Conservation (phyloP, 1,140 invertebrate species). For the Drosophila suzukii region DNA sequence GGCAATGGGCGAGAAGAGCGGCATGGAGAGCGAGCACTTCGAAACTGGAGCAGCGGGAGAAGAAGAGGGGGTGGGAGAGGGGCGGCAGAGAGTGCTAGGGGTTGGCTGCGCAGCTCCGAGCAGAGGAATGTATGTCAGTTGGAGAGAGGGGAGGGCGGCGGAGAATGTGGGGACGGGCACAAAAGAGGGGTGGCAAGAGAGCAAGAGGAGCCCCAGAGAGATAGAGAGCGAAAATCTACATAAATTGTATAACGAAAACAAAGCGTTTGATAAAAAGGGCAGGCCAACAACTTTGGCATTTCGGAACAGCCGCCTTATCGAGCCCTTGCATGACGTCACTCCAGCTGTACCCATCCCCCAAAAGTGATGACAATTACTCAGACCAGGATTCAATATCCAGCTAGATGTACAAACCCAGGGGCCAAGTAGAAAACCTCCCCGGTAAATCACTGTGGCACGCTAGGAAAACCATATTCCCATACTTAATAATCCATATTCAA, state of each 20-base stretch:
- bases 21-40: constrained; percentile 46
- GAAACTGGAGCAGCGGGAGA: constrained; percentile 66
- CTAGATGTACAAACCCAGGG: constrained; percentile 23
- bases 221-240: constrained; percentile 58
- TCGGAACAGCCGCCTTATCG: constrained; percentile 54
- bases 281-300: constrained; percentile 48
- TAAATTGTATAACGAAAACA: constrained; percentile 77
- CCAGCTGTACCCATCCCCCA: constrained; percentile 4
- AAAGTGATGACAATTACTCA: constrained; percentile 62
- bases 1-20: constrained; percentile 32
- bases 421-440: constrained; percentile 33
- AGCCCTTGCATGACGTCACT: constrained; percentile 66
- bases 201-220: constrained; percentile 8
- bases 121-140: constrained; percentile 41
- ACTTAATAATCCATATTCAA: constrained; percentile 8
- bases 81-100: constrained; percentile 5
- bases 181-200: constrained; percentile 18
- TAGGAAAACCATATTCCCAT: constrained; percentile 9
- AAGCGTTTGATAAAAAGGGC: constrained; percentile 57
- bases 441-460: constrained; percentile 36
- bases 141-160: constrained; percentile 4
- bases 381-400: constrained; percentile 25
- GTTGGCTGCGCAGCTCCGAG: constrained; percentile 40
- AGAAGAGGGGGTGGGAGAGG: neutral
- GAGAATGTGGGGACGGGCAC: constrained; percentile 1